Evolutionary conservation across 2,888 invertebrate species (phyloP), one percentile per base, ranked within the genome.

Genomic region (Yponomeuta malinellus): DNA sequence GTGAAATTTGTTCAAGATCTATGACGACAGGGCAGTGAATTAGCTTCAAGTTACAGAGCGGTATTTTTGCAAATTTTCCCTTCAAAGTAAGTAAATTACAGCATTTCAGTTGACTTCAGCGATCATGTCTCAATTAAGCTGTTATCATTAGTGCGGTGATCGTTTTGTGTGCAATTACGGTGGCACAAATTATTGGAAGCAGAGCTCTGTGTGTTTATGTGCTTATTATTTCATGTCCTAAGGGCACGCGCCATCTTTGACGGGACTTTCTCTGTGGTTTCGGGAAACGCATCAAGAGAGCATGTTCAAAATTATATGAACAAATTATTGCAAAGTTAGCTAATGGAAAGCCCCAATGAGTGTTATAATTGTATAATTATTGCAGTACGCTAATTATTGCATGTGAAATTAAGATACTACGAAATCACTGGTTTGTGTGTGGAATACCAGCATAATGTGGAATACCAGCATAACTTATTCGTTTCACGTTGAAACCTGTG

Each of bases 81-180:
- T 31, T 65, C 33, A 65, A 65, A 65, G 65, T 12, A 33, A 65
- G 68, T 68, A 68, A 67, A 68, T 68, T 68, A 23, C 23, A 43
- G 43, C 48, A n/a, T 2, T 68, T 68, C 23, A 65, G 52, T 59
- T 59, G 23, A 31, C 31, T 65, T 65, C 33, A 33, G 65, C 33
- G 33, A 29, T 31, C 67, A 67, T n/a, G 37, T 48, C 43, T 48
- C 37, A 68, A 68, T 48, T 65, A 10, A 64, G 23, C 23, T 63
- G 43, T 80, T 77, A 79, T 85, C 81, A 87, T 88, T 88, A 86
- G 79, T 80, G 80, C 78, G 63, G 77, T 82, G 78, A 79, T 83
- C 82, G 85, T 86, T 88, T 87, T 73, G 82, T 78, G 77, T 82
- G 84, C 75, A 84, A 89, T 90, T 86, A 86, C 82, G 85, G 84